phyloP scores from a whole-genome alignment of 2,113 vertebrate genomes.

The Nestor notabilis region DNA sequence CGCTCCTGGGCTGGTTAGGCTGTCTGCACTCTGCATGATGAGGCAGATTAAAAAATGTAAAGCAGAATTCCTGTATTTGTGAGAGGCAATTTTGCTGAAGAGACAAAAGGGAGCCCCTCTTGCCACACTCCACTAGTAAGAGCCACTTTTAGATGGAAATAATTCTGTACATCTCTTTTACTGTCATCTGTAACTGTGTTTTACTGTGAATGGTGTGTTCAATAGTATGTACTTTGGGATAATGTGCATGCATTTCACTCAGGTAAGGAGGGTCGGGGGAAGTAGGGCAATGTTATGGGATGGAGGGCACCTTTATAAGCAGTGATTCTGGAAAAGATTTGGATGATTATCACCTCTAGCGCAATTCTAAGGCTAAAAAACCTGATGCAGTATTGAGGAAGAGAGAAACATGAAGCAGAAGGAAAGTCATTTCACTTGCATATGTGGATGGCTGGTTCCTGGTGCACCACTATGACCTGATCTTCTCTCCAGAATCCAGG shows the following conservation, averaged over 20 bases:
- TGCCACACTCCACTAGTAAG: not conserved
- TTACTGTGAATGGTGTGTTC: not conserved
- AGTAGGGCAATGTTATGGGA: not conserved
- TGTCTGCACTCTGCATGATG: not conserved
- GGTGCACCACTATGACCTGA: not conserved
- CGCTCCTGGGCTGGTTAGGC: not conserved
- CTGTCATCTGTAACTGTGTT: not conserved
- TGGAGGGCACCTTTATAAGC: not conserved
- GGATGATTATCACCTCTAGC: not conserved
- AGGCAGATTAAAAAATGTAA: not conserved
- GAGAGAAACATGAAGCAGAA: not conserved
- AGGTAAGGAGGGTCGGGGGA: not conserved
- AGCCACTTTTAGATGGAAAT: not conserved
- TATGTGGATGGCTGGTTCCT: not conserved
- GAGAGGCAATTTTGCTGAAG: not conserved
- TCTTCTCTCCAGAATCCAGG: not conserved
- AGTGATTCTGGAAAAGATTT: not conserved
- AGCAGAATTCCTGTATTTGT: not conserved
- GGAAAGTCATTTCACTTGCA: not conserved
- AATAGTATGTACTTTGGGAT: not conserved
- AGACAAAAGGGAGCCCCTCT: not conserved
- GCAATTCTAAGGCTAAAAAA: not conserved
- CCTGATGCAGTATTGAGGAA: not conserved
- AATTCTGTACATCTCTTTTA: not conserved
- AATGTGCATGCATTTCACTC: not conserved